Percentiles rank a stretch among this genome's conserved stretches.
Conservation (phyloP, 1,140 invertebrate species). For the Tribolium castaneum region DNA sequence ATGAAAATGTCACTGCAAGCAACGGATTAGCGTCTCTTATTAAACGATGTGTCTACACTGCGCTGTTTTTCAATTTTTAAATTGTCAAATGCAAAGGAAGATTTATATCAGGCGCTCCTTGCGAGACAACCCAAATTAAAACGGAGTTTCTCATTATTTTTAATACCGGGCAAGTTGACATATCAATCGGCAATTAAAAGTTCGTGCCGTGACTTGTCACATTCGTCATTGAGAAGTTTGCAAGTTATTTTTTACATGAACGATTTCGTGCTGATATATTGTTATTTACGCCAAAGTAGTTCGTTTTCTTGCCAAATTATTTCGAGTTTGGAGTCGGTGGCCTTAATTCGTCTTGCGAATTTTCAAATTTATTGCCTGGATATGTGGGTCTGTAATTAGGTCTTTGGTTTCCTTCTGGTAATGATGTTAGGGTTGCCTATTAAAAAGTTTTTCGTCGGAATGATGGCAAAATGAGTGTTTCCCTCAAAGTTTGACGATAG, state of each 20-base stretch:
- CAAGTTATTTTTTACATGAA: conserved; percentile 11
- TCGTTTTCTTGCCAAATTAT: conserved; percentile 7
- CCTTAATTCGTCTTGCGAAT: neutral
- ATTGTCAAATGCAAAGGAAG: conserved; percentile 1
- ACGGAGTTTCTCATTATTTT: neutral
- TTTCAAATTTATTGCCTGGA: neutral
- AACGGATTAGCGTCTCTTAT: conserved; percentile 7
- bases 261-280: conserved; percentile 2
- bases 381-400: neutral
- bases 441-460: conserved; percentile 10
- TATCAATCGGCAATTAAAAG: neutral
- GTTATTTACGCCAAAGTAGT: neutral
- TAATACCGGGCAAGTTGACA: neutral
- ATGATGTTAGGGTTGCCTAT: neutral
- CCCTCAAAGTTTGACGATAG: conserved; percentile 21
- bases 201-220: neutral
- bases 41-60: conserved; percentile 18
- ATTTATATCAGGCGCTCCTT: neutral
- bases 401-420: neutral
- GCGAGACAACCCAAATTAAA: neutral
- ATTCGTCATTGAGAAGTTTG: neutral
- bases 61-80: neutral
- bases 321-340: neutral
- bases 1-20: conserved; percentile 19
- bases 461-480: conserved; percentile 25